Evolutionary conservation across 2,888 invertebrate genomes (phyloP).

Genomic region (Dicyrtoma fusca): DNA sequence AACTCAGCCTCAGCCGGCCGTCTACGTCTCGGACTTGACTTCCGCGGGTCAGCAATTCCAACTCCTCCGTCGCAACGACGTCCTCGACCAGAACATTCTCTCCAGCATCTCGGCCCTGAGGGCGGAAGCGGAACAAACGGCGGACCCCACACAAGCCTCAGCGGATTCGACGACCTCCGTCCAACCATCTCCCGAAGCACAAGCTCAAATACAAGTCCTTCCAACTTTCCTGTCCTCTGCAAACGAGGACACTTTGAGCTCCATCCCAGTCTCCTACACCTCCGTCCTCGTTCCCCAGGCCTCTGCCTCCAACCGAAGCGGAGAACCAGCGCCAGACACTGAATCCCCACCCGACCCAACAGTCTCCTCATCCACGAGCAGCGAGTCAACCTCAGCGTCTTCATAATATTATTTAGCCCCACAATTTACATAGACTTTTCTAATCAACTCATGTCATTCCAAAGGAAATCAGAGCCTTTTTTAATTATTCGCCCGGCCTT

Average conservation of each 20-base stretch:
- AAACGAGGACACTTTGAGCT: conserved; percentile 23
- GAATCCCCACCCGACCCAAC: neutral
- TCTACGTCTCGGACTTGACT: conserved; percentile 43
- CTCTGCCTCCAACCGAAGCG: neutral
- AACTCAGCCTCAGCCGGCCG: conserved; percentile 1
- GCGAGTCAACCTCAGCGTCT: neutral
- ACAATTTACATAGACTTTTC: too few relatives aligned
- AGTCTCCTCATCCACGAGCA: neutral
- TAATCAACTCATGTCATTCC: too few relatives aligned
- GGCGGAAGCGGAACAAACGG: conserved; percentile 9
- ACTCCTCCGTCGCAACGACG: conserved; percentile 27
- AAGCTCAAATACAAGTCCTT: conserved; percentile 24
- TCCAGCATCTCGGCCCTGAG: conserved; percentile 21
- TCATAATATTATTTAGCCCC: neutral
- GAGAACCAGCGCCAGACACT: neutral
- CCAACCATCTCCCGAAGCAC: neutral
- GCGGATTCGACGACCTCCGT: neutral
- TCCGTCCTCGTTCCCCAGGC: conserved; percentile 38
- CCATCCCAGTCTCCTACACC: conserved; percentile 39
- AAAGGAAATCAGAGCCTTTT: too few relatives aligned
- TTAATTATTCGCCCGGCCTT: too few relatives aligned
- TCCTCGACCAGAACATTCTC: conserved; percentile 20
- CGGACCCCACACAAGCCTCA: neutral
- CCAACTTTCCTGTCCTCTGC: conserved; percentile 19
- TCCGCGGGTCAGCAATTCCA: conserved; percentile 38